Conservation (phyloP, 1,140 invertebrate genomes). For the Batillaria attramentaria region DNA sequence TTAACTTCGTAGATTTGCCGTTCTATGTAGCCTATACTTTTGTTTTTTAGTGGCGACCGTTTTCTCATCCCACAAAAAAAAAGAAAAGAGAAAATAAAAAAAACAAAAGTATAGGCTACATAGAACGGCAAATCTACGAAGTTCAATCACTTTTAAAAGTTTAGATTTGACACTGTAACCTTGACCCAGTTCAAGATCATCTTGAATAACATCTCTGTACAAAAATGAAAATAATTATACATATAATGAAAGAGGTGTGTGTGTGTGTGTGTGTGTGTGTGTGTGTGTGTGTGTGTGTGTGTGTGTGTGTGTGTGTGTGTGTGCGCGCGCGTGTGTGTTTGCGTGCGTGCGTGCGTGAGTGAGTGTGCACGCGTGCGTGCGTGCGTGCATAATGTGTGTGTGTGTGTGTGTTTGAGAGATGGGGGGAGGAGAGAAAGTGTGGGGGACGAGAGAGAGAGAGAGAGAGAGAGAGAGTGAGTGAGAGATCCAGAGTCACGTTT, state of each 20-base stretch:
- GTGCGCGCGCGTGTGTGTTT: neutral
- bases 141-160: neutral
- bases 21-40: too few species aligned
- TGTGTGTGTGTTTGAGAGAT: neutral
- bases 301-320: neutral
- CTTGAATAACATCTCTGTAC: neutral
- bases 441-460: neutral
- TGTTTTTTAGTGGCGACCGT: too few species aligned
- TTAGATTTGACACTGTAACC: neutral
- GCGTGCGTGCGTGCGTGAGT: slow-evolving; percentile 23
- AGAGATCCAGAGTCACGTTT: neutral
- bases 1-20: too few species aligned
- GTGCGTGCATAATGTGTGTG: neutral
- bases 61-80: too few species aligned
- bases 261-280: neutral
- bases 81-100: too few species aligned
- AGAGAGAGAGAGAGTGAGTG: neutral
- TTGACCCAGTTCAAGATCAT: neutral
- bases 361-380: slow-evolving; percentile 1
- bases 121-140: too few species aligned
- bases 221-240: neutral
- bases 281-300: slow-evolving; percentile 6
- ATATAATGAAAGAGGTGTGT: neutral
- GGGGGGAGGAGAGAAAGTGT: neutral
- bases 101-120: too few species aligned